A percentile compares a stretch with the other conserved stretches of the same genome.
Conservation (phyloP, 1,140 invertebrate species). For the Phenacoccus solenopsis region DNA sequence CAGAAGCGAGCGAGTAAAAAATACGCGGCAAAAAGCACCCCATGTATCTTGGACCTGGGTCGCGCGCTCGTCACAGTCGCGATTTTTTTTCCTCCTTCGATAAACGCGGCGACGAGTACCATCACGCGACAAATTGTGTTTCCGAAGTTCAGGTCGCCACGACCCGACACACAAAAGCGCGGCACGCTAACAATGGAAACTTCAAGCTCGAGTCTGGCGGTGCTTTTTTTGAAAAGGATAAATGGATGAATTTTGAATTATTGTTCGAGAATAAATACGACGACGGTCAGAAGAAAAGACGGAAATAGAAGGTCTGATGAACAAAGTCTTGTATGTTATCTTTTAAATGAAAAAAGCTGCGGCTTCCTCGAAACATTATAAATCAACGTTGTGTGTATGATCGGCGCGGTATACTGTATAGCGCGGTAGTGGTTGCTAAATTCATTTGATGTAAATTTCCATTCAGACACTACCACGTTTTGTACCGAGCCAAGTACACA, state of each 20-base stretch:
- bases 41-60: too few relatives aligned
- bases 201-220: not conserved
- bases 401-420: not conserved
- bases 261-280: not conserved
- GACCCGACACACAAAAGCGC: too few relatives aligned
- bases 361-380: not conserved
- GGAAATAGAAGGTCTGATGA: not conserved
- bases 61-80: too few relatives aligned
- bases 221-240: conserved; percentile 3
- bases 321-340: conserved; percentile 2
- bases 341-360: not conserved
- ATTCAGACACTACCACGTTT: too few relatives aligned
- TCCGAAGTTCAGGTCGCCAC: too few relatives aligned
- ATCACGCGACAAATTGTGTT: too few relatives aligned
- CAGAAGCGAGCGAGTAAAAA: too few relatives aligned
- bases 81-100: too few relatives aligned
- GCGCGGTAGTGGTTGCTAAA: not conserved
- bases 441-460: not conserved
- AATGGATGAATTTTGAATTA: conserved; percentile 3
- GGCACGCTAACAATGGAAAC: not conserved
- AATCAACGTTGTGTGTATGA: not conserved
- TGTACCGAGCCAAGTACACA: too few relatives aligned
- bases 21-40: too few relatives aligned
- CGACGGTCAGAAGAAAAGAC: not conserved
- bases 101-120: too few relatives aligned